Evolutionary conservation across 2,113 vertebrate species (phyloP).

Genomic region (Ariopsis seemanni): DNA sequence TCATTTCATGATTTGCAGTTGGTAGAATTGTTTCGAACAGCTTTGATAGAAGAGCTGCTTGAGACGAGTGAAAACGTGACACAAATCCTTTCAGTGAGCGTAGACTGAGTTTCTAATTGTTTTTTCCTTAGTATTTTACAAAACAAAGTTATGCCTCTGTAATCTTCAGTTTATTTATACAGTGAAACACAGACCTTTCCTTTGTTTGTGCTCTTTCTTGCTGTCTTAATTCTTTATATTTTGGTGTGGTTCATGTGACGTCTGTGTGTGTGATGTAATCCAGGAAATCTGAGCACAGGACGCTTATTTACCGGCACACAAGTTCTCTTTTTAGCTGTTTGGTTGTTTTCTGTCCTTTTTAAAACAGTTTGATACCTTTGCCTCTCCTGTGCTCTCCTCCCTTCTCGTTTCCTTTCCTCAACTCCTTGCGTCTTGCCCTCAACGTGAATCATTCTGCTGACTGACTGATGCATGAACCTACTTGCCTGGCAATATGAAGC

Average conservation of each 20-base stretch:
- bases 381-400: background rate
- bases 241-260: too few relatives aligned
- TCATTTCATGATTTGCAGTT: background rate
- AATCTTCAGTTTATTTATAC: background rate
- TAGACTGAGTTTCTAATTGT: background rate
- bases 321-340: background rate
- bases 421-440: constrained; percentile 36
- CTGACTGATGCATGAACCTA: constrained; percentile 59
- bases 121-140: background rate
- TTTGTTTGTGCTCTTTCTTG: background rate
- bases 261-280: background rate
- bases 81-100: background rate
- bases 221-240: background rate
- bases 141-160: background rate
- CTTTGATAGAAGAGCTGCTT: background rate
- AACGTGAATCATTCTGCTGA: constrained; percentile 55
- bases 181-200: background rate
- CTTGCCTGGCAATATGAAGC: constrained; percentile 46
- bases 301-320: background rate
- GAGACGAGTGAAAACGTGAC: background rate
- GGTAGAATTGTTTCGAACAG: background rate
- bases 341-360: background rate
- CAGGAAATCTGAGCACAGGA: background rate
- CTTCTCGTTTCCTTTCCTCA: constrained; percentile 12
- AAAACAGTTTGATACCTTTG: background rate